Conservation (phyloP, 2,113 vertebrate species). For the Apistogramma diplotaenia region DNA sequence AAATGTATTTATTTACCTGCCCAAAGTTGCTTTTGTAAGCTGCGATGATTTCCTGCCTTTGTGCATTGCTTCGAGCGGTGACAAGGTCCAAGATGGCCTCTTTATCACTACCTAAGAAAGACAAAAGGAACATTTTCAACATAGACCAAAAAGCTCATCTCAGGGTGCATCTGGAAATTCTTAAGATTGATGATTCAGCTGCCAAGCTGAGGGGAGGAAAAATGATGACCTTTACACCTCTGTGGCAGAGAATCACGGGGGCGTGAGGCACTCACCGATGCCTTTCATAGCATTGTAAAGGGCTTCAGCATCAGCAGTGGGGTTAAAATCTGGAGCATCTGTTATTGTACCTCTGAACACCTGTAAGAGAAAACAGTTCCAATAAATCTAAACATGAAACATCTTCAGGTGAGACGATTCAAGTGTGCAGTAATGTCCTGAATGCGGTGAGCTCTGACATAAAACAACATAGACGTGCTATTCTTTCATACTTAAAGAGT, state of each 20-base stretch:
- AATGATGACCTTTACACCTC: slow-evolving; percentile 2
- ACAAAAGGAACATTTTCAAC: slow-evolving; percentile 2
- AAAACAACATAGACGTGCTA: background rate
- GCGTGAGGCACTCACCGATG: slow-evolving; percentile 80
- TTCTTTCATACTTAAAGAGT: background rate
- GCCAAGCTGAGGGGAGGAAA: background rate
- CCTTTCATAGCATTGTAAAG: slow-evolving; percentile 97
- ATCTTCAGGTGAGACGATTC: background rate
- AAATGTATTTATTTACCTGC: slow-evolving; percentile 78
- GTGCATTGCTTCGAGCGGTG: slow-evolving; percentile 87
- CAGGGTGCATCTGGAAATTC: background rate
- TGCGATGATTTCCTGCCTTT: slow-evolving; percentile 85
- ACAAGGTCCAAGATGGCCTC: slow-evolving; percentile 92
- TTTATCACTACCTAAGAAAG: slow-evolving; percentile 89
- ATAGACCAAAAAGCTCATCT: background rate
- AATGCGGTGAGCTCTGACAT: too few species aligned
- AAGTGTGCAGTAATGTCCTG: too few species aligned
- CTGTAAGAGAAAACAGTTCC: slow-evolving; percentile 53
- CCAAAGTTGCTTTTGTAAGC: slow-evolving; percentile 92
- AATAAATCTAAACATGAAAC: background rate
- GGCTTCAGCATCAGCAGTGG: slow-evolving; percentile 84
- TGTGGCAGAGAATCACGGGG: background rate
- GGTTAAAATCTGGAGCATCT: slow-evolving; percentile 83
- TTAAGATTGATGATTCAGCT: background rate
- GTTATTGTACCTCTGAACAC: slow-evolving; percentile 88